Evolutionary conservation across 2,113 vertebrate species (phyloP), one percentile per base, ranked within the genome.

Genomic region (Cyprinodon tularosa): DNA sequence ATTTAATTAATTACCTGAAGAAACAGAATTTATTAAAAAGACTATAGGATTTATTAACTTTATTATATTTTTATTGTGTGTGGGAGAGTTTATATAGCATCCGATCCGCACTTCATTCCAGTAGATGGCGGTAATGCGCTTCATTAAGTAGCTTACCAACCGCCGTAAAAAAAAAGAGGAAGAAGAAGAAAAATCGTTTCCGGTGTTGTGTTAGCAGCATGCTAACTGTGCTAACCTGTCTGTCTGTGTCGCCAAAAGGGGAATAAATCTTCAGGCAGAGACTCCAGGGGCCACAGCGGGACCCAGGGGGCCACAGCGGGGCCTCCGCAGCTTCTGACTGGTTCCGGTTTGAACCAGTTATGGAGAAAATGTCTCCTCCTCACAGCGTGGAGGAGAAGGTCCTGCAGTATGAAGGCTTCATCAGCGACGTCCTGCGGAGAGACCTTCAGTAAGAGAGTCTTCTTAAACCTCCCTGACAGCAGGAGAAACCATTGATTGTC

Each of bases 341-440:
- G 42, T 9, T 42, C 9, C 42, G 5, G 0, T 42, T 4, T 42
- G 1, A 42, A 42, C 4, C 42, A 1, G 42, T 42, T 4, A 42
- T 3, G 4, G 5, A 42, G 42, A 42, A 9, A 6, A 90, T 89
- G 90, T 66, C 74, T n/a, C 12, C 29, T 8, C 68, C 83, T 69
- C 67, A 70, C 68, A 4, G 50, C n/a, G 82, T 91, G 22, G 81
- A 92, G 4, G 83, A 91, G 74, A 97, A 97, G 86, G 94, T 96
- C 14, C 80, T 93, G 66, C 93, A 94, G 63, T 97, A 96, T 40
- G 96, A 98, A 88, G 81, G 89, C 17, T 98, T 97, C 78, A 91
- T 97, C 74, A 92, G 83, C 64, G 96, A 97, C 1, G 95, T 97
- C 11, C 89, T 98, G 76, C 95, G 91, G 81, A 88, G 83, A 82